Evolutionary conservation across 2,888 invertebrate species (phyloP).

Genomic region (Drosophila meridiana): DNA sequence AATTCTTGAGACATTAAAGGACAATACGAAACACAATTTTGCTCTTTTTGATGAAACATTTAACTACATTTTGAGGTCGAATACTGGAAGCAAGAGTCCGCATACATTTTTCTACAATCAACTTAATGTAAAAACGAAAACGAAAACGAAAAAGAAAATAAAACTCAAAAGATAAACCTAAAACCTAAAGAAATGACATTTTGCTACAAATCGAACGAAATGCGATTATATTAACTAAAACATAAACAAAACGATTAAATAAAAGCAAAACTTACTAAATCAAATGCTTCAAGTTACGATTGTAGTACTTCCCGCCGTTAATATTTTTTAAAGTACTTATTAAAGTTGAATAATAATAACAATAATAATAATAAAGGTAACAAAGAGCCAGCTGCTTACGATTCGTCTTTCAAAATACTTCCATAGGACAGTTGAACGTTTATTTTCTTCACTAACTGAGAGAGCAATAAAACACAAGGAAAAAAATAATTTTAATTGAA

Average conservation of each 20-base stretch:
- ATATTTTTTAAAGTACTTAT: conserved; percentile 60
- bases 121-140: conserved; percentile 36
- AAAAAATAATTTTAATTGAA: conserved; percentile 8
- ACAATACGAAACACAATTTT: conserved; percentile 70
- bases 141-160: background rate
- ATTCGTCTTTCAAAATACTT: conserved; percentile 66
- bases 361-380: conserved; percentile 41
- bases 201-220: conserved; percentile 68
- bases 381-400: conserved; percentile 53
- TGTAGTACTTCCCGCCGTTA: conserved; percentile 82
- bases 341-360: conserved; percentile 51
- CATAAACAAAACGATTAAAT: conserved; percentile 11
- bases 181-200: conserved; percentile 35
- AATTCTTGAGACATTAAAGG: conserved; percentile 76
- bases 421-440: conserved; percentile 51
- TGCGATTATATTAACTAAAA: conserved; percentile 58
- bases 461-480: conserved; percentile 15
- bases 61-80: conserved; percentile 54
- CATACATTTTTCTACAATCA: conserved; percentile 76
- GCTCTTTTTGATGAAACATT: conserved; percentile 65
- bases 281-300: conserved; percentile 67
- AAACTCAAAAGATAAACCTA: no score
- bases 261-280: conserved; percentile 26
- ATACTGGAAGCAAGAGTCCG: conserved; percentile 42
- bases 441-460: conserved; percentile 18